Evolutionary conservation across 2,797 vertebrate species (phyloP), one percentile per base, ranked within the genome.

Genomic region (Dipus sagitta): DNA sequence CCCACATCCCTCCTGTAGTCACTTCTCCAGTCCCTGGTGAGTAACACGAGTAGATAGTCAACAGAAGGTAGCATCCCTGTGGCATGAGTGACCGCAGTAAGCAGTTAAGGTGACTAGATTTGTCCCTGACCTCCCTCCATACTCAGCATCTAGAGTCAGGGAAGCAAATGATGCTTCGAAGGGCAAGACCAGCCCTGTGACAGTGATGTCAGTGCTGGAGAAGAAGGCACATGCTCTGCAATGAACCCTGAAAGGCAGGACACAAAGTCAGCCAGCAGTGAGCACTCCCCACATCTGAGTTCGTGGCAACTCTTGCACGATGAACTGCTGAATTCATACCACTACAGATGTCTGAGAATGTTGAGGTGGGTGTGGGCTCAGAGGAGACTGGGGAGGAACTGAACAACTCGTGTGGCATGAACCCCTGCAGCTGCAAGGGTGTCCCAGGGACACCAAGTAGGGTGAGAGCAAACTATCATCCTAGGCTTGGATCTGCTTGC

Each of bases 331-430:
- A 17, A 12, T 1, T 8, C 28, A 42, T 28, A 65, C 34, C n/a
- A 26, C 26, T 10, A 6, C 26, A 21, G 23, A 9, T 6, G 9
- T 17, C 62, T 67, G 74, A 20, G 54, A 30, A 12, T 70, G 54
- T 60, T 32, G 6, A 34, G 14, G n/a, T 7, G 3, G 2, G 12
- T 2, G 10, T 38, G 21, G 30, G 14, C 11, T 23, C 11, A 5
- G 17, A 17, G 11, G 28, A 34, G 67, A 26, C 30, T 18, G 52
- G 8, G 65, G 34, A 38, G 85, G 20, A n/a, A n/a, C 54, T 24
- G 6, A 6, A 54, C 54, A n/a, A 60, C 10, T 64, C 34, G n/a
- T 28, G 17, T 30, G 3, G 2, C 6, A 30, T 10, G 20, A 47
- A 26, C 30, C 32, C 32, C 34, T 30, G 38, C 4, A 18, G 60